Conservation (phyloP, 2,888 invertebrate genomes). For the Morpho achilles region DNA sequence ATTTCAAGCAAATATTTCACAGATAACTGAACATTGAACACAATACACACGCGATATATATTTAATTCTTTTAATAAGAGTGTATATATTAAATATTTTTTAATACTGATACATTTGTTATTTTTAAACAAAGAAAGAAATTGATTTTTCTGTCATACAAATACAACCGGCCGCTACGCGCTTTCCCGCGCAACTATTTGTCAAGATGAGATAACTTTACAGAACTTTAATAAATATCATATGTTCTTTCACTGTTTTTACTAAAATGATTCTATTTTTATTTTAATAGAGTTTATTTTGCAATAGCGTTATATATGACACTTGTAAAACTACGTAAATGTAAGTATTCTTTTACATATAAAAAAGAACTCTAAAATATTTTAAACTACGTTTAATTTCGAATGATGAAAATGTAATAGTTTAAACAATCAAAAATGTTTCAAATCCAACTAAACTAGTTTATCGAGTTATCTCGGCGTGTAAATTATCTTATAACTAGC, state of each 20-base stretch:
- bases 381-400: not conserved
- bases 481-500: too few species aligned
- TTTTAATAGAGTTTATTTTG: constrained; percentile 4
- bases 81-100: too few species aligned
- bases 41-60: not conserved
- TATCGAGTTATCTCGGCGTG: too few species aligned
- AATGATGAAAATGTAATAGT: not conserved
- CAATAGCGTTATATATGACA: not conserved
- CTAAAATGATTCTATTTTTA: not conserved
- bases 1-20: constrained; percentile 4
- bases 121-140: constrained; percentile 6
- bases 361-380: too few species aligned
- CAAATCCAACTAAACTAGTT: too few species aligned
- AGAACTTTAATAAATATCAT: not conserved
- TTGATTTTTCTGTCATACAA: constrained; percentile 10
- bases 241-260: too few species aligned
- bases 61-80: too few species aligned
- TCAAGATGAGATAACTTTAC: constrained; percentile 8
- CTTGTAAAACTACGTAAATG: too few species aligned
- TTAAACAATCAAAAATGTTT: too few species aligned
- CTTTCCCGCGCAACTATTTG: constrained; percentile 59
- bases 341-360: too few species aligned
- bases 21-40: constrained; percentile 1
- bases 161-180: constrained; percentile 37
- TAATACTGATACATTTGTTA: constrained; percentile 1